phyloP scores from a whole-genome alignment of 2,888 invertebrate genomes.

The Nemotelus pantherinus region DNA sequence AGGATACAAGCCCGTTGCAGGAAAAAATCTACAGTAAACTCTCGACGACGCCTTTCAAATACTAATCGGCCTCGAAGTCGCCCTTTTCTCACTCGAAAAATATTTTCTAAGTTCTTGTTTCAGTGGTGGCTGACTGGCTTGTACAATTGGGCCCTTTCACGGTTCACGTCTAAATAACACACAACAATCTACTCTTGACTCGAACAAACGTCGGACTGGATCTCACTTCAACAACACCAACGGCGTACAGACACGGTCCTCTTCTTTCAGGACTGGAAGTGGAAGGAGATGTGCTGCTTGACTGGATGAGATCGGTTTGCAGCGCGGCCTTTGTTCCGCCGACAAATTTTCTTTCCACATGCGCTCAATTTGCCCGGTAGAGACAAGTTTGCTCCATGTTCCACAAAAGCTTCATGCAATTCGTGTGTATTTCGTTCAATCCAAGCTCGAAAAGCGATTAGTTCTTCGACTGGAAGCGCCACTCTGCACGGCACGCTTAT shows the following conservation, averaged over 20 bases:
- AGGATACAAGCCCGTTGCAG: no score
- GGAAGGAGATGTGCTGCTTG: background rate
- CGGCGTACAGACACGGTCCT: conserved; percentile 28
- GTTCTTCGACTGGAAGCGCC: background rate
- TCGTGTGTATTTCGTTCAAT: no score
- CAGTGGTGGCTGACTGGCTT: conserved; percentile 8
- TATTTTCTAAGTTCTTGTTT: background rate
- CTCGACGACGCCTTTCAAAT: background rate
- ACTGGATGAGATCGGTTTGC: background rate
- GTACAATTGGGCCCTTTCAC: conserved; percentile 11
- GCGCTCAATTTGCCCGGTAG: no score
- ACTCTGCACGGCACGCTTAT: no score
- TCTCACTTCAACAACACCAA: background rate
- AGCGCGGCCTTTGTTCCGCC: background rate
- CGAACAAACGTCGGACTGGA: conserved; percentile 34
- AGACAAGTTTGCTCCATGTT: no score
- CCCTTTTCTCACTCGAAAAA: no score
- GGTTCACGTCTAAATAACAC: conserved; percentile 31
- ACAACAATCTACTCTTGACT: conserved; percentile 37
- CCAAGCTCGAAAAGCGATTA: background rate
- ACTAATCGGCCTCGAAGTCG: no score
- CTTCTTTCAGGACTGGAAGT: conserved; percentile 30
- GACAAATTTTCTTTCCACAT: background rate
- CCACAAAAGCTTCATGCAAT: no score
- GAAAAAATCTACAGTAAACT: background rate